Evolutionary conservation across 2,888 invertebrate genomes (phyloP), one percentile per base, ranked within the genome.

Genomic region (Chydorus sphaericus): DNA sequence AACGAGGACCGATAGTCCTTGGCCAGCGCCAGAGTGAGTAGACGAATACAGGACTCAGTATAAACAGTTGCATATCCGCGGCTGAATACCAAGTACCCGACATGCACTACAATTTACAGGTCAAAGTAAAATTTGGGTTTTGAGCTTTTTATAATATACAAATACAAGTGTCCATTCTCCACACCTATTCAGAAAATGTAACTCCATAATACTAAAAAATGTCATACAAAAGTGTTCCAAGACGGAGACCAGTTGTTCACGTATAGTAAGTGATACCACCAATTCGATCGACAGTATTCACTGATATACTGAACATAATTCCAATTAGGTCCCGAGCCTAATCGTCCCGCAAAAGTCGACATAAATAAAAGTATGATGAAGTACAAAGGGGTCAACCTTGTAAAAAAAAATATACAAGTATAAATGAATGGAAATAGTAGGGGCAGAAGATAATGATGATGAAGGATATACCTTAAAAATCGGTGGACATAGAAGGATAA

Each of bases 321-420:
- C 87, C 86, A 87, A 49, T 85, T 70, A 0, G 86, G 87, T 0
- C 87, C 87, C 60, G 78, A 77, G 20, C 80, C 82, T 28, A 83
- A 68, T 65, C 79, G 77, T 4, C 78, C 75, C 53, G 84, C 71
- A 75, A 83, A 79, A 0, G 85, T 83, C 67, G 80, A 78, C 67
- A 84, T 83, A 63, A 85, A 77, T 20, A 80, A 75, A 64, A 87
- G 76, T 16, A 86, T 76, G 1, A 83, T 76, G 57, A 79, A 65
- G 63, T 86, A 86, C 0, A 83, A 79, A 50, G 86, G 85, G 11
- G 85, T 85, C 59, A 85, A 74, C 62, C 89, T 78, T n/a, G n/a
- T n/a, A n/a, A n/a, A 58, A 78, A n/a, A n/a, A n/a, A n/a, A n/a
- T n/a, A n/a, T n/a, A n/a, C n/a, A n/a, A n/a, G n/a, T 7, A 5